phyloP scores from a whole-genome alignment of 2,113 vertebrate genomes.

The Scomber scombrus region DNA sequence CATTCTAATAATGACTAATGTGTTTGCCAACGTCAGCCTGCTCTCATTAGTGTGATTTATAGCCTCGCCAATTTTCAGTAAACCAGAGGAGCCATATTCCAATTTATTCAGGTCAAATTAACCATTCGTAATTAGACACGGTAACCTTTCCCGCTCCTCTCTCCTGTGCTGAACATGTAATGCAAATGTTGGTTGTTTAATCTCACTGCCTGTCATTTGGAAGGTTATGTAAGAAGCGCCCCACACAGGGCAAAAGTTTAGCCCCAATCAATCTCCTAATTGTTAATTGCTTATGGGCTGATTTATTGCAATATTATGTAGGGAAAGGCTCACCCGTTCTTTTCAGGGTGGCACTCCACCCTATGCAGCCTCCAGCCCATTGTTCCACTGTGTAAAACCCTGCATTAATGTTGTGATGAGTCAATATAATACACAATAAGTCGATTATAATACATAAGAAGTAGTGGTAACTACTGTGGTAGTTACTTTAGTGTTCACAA shows the following conservation, averaged over 20 bases:
- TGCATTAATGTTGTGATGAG: not conserved
- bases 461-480: too few species aligned
- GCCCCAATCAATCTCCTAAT: constrained; percentile 65
- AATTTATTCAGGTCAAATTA: constrained; percentile 82
- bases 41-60: constrained; percentile 88
- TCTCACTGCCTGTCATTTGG: constrained; percentile 54
- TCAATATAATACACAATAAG: not conserved
- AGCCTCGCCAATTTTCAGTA: constrained; percentile 76
- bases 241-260: constrained; percentile 36
- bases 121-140: constrained; percentile 65
- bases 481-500: too few species aligned
- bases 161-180: constrained; percentile 24
- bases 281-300: constrained; percentile 63
- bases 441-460: too few species aligned
- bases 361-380: constrained; percentile 11
- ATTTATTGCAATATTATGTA: constrained; percentile 57
- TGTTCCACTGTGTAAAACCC: not conserved
- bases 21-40: constrained; percentile 69
- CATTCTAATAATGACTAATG: constrained; percentile 75
- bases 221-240: constrained; percentile 33
- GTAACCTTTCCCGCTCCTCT: constrained; percentile 55
- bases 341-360: constrained; percentile 26
- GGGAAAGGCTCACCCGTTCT: constrained; percentile 45
- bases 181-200: constrained; percentile 58
- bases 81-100: constrained; percentile 75